Base-by-base conservation (phyloP, 2,888 invertebrate species). In the Agrenia bidenticulata region DNA sequence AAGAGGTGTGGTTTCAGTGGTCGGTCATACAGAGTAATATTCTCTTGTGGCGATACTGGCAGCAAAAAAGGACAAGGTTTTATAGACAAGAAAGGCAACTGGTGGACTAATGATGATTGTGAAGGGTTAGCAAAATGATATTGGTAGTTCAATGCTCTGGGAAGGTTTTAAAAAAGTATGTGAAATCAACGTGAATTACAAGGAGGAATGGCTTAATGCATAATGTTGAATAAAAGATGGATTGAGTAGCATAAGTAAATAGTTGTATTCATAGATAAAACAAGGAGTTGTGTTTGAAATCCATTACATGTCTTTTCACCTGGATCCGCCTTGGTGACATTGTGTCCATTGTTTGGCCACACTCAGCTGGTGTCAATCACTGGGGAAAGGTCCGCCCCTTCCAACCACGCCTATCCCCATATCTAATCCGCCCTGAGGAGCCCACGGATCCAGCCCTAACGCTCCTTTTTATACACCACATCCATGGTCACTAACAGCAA, bases 281-380 rank as follows among this genome's bases (percentile, higher is more conserved):
- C 17, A 54, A 54, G 37, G 54, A 54, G 54, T 57, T 41, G n/a
- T 42, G 55, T 62, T 61, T 50, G 37, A 61, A 56, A 19, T 45
- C 13, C 56, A 67, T 64, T 64, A 63, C 57, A 26, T 7, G 32
- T 63, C 61, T 61, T 72, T 70, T 72, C 72, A 72, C 70, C 68
- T 69, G 70, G 73, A 67, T 70, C 70, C 73, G 73, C 73, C 70
- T 73, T 68, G 73, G 70, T 74, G 74, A 72, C 74, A 74, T 64
- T 70, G 66, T 70, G 69, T 72, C 69, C 70, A 73, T 72, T 70
- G 69, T 74, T 67, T 63, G 66, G 68, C 68, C 70, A 66, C 69
- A 70, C 66, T 68, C 65, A 64, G 70, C 61, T 71, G 49, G 74
- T 74, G 74, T 74, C 74, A 74, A 74, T 74, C 74, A 74, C 66